These are phyloP conservation scores for Ornithoptera priamus DNA, from an alignment of 2,888 invertebrate genomes.

Conservation along the genomic window DNA sequence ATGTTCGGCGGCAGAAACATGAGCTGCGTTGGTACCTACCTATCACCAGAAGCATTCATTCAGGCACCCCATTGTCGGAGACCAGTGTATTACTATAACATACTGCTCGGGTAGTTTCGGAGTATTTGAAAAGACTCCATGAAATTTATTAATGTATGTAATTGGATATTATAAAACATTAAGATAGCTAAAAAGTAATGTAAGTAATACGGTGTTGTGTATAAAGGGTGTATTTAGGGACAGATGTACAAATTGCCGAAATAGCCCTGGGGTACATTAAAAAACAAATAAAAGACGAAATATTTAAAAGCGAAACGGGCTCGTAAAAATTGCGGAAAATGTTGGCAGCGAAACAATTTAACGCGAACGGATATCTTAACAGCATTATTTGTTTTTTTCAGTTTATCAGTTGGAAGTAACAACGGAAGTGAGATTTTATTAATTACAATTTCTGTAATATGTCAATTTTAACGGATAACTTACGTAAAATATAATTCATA, in stretches of 20 bases:
- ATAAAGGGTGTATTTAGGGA: not conserved
- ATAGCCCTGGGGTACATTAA: constrained; percentile 8
- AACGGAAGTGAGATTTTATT: not conserved
- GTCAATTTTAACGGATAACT: too few species aligned
- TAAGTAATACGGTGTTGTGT: not conserved
- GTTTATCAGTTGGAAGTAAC: not conserved
- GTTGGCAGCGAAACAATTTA: constrained; percentile 15
- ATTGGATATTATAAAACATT: too few species aligned
- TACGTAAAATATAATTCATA: too few species aligned
- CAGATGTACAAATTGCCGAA: constrained; percentile 5
- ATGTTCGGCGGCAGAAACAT: too few species aligned
- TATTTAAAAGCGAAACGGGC: constrained; percentile 8
- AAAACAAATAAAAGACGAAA: constrained; percentile 5
- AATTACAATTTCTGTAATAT: not conserved
- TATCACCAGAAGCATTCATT: too few species aligned
- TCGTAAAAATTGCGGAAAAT: constrained; percentile 14
- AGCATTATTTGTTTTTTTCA: not conserved
- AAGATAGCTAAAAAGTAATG: too few species aligned
- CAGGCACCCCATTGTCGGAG: too few species aligned
- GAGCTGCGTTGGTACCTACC: too few species aligned
- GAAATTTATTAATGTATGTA: too few species aligned
- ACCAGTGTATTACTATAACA: too few species aligned
- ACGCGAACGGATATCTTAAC: constrained; percentile 4
- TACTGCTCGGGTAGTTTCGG: too few species aligned
- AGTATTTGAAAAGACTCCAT: too few species aligned